These are phyloP conservation scores for Heliangelus exortis DNA, from an alignment of 2,797 vertebrate genomes.

Conservation along the genomic window DNA sequence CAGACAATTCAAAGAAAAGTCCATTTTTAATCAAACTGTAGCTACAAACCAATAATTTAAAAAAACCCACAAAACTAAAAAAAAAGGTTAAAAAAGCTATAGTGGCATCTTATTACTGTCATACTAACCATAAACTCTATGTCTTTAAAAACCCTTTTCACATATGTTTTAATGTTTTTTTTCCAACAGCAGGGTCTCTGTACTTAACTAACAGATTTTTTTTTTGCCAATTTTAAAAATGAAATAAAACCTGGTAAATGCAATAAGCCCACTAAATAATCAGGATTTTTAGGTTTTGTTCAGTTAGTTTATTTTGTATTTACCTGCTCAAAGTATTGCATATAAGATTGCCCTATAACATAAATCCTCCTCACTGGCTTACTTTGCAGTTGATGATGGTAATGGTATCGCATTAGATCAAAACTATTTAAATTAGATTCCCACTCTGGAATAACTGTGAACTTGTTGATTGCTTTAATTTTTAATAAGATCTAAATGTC, in stretches of 20 bases:
- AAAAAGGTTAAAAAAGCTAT: not conserved
- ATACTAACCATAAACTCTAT: constrained; percentile 9
- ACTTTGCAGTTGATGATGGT: constrained; percentile 54
- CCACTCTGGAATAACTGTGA: constrained; percentile 45
- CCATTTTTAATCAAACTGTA: constrained; percentile 61
- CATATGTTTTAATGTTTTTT: constrained; percentile 52
- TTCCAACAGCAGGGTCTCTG: not conserved
- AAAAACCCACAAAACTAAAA: constrained; percentile 5
- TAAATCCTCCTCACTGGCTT: not conserved
- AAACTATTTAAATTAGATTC: constrained; percentile 68
- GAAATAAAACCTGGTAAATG: not conserved
- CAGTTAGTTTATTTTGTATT: not conserved
- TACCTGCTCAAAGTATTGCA: not conserved
- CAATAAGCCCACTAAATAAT: not conserved
- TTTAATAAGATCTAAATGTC: constrained; percentile 64
- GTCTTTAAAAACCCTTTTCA: constrained; percentile 58
- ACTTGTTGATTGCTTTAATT: constrained; percentile 60
- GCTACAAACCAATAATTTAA: constrained; percentile 63
- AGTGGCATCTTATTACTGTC: constrained; percentile 54
- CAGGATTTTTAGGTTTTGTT: not conserved
- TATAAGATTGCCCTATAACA: constrained; percentile 24
- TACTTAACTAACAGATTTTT: constrained; percentile 51
- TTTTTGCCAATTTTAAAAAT: constrained; percentile 26
- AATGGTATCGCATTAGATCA: constrained; percentile 47
- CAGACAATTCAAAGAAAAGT: constrained; percentile 74